A percentile compares a stretch with the other conserved stretches of the same genome.
Conservation (phyloP, 2,888 invertebrate species). For the Clitarchus hookeri region DNA sequence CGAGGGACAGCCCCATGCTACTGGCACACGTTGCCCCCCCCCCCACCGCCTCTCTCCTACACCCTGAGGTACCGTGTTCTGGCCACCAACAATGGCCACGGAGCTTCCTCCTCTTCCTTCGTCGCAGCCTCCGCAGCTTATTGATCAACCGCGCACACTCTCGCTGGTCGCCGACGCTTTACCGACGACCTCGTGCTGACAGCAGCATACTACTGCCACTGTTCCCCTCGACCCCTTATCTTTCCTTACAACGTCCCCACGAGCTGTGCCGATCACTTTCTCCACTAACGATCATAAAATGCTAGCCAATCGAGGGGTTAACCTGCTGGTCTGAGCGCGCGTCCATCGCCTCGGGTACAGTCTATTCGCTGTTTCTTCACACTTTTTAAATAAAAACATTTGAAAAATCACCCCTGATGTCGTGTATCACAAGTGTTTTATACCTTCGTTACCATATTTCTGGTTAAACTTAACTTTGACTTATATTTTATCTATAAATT, state of each 20-base stretch:
- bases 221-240: conserved; percentile 10
- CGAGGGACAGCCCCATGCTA: conserved; percentile 16
- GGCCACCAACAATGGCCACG: neutral
- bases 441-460: too few species aligned
- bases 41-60: neutral
- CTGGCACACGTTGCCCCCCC: neutral
- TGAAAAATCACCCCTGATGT: too few species aligned
- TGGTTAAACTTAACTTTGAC: too few species aligned
- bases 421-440: too few species aligned
- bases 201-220: neutral
- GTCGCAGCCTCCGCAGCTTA: neutral
- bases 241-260: conserved; percentile 23
- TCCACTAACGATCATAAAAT: too few species aligned
- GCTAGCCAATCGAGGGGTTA: too few species aligned
- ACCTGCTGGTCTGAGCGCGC: too few species aligned
- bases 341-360: too few species aligned
- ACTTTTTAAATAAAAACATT: too few species aligned
- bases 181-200: neutral
- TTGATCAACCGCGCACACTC: neutral
- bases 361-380: too few species aligned
- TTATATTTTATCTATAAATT: too few species aligned
- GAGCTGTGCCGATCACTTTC: too few species aligned
- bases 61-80: neutral
- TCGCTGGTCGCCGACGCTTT: neutral
- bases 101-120: neutral